Evolutionary conservation across 2,113 vertebrate species (phyloP).

Genomic region (Leptobrachium leishanense): DNA sequence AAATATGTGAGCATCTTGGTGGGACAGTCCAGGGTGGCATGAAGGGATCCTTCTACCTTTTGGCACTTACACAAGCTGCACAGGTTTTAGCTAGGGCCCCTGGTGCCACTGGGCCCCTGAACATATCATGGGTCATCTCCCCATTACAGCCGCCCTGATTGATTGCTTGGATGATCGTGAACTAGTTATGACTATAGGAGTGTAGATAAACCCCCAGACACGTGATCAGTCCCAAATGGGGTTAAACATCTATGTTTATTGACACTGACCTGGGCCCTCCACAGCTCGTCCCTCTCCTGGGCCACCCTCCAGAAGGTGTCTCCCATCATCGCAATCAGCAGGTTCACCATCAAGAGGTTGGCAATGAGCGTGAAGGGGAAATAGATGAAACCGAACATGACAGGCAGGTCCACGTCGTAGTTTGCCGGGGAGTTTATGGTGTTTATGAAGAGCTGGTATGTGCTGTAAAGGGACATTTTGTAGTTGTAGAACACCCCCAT

Average conservation of each 20-base stretch:
- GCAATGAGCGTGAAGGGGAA: slow-evolving; percentile 74
- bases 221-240: no score
- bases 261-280: slow-evolving; percentile 77
- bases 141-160: no score
- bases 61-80: no score
- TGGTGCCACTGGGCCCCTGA: no score
- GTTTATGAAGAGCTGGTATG: slow-evolving; percentile 82
- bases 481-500: slow-evolving; percentile 74
- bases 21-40: no score
- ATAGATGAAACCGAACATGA: slow-evolving; percentile 75
- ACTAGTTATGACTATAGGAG: no score
- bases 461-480: slow-evolving; percentile 76
- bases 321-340: slow-evolving; percentile 84
- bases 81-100: no score
- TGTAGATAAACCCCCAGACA: no score
- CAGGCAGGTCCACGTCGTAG: slow-evolving; percentile 68
- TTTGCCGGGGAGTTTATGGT: slow-evolving; percentile 79
- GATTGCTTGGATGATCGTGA: no score
- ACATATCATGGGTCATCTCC: no score
- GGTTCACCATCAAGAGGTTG: slow-evolving; percentile 76
- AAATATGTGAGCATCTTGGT: no score
- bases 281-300: slow-evolving; percentile 80
- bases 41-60: no score
- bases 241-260: background rate
- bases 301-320: slow-evolving; percentile 82